Evolutionary conservation across 2,113 vertebrate species (phyloP).

Genomic region (Monarcha castaneiventris): DNA sequence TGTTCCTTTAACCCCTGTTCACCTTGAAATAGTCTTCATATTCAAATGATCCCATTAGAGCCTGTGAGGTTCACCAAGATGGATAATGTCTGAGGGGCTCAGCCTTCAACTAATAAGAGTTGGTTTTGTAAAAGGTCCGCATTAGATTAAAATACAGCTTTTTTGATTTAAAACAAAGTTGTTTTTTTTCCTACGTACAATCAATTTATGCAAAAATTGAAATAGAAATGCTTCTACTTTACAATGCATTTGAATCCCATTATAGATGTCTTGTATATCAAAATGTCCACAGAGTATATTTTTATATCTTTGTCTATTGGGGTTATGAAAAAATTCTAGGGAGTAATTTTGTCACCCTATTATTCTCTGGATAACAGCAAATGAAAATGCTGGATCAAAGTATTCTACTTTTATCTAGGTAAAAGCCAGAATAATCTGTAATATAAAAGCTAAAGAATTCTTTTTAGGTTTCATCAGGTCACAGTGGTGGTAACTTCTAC

Average conservation of each 20-base stretch:
- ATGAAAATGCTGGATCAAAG: not conserved
- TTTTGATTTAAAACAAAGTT: not conserved
- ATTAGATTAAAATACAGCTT: not conserved
- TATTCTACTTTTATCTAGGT: not conserved
- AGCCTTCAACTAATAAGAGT: not conserved
- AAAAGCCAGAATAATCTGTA: not conserved
- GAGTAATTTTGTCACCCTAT: not conserved
- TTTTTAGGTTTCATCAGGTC: conserved; percentile 34
- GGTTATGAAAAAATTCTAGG: not conserved
- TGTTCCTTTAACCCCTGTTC: not conserved
- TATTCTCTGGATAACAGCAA: not conserved
- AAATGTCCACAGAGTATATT: not conserved
- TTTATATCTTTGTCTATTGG: not conserved
- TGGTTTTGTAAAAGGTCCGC: not conserved
- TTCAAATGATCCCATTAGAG: not conserved
- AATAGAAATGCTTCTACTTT: not conserved
- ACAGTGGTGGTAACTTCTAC: not conserved
- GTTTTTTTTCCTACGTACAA: not conserved
- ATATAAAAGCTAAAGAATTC: not conserved
- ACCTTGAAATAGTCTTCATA: not conserved
- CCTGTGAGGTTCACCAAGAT: not conserved
- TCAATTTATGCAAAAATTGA: not conserved
- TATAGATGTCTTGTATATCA: not conserved
- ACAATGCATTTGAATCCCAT: not conserved
- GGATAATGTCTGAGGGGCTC: not conserved